These are phyloP conservation scores for Solenopsis invicta DNA, from an alignment of 1,140 invertebrate genomes.

Conservation along the genomic window DNA sequence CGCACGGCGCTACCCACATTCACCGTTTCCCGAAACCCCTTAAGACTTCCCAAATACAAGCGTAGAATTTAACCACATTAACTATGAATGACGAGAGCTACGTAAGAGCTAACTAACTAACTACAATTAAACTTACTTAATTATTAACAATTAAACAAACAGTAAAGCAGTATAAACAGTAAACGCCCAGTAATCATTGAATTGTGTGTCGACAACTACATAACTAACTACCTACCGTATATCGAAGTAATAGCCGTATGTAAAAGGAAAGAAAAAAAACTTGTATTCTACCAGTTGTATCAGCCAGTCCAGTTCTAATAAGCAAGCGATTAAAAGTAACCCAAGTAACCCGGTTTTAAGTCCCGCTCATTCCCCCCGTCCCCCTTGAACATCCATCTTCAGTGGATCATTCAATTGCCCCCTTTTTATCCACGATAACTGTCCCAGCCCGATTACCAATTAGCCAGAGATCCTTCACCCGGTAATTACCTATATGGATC, in stretches of 20 bases:
- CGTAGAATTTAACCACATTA: slow-evolving; percentile 87
- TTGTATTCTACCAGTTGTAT: slow-evolving; percentile 87
- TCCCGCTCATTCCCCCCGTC: slow-evolving; percentile 2
- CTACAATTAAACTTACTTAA: slow-evolving; percentile 88
- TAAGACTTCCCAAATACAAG: slow-evolving; percentile 79
- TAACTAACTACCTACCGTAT: slow-evolving; percentile 87
- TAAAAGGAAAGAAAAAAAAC: slow-evolving; percentile 86
- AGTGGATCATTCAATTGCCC: slow-evolving; percentile 68
- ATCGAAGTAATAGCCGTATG: slow-evolving; percentile 88
- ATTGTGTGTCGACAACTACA: slow-evolving; percentile 88
- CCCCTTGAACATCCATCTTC: slow-evolving; percentile 16
- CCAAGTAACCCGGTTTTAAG: slow-evolving; percentile 78
- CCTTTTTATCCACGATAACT: slow-evolving; percentile 54
- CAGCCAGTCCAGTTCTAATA: slow-evolving; percentile 87
- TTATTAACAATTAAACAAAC: slow-evolving; percentile 87
- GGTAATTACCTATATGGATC: slow-evolving; percentile 44
- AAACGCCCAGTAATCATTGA: slow-evolving; percentile 87
- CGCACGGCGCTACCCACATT: slow-evolving; percentile 61
- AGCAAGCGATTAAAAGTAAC: slow-evolving; percentile 86
- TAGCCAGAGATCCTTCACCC: slow-evolving; percentile 60
- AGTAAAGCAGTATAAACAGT: slow-evolving; percentile 87
- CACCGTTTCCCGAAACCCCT: slow-evolving; percentile 51
- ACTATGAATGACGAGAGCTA: slow-evolving; percentile 85
- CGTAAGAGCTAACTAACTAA: slow-evolving; percentile 87
- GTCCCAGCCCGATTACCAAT: slow-evolving; percentile 64